Conservation (phyloP, 2,888 invertebrate genomes). For the Dicyrtoma fusca region DNA sequence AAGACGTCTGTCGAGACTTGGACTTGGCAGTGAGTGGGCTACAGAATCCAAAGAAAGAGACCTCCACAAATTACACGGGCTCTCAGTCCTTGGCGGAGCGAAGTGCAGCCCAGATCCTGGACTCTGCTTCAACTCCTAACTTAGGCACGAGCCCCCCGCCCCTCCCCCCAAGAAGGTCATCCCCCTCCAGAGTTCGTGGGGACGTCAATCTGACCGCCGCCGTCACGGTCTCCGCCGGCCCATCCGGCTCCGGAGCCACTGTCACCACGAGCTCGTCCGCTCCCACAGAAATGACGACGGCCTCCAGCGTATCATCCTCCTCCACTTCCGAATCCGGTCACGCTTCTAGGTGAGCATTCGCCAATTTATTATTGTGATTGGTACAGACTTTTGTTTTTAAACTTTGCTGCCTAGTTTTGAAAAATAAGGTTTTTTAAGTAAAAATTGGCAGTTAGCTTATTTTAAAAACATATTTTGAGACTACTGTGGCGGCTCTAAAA, state of each 20-base stretch:
- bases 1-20: slow-evolving; percentile 7
- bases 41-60: background rate
- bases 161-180: slow-evolving; percentile 65
- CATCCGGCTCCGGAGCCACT: background rate
- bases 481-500: too few species aligned
- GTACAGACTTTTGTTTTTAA: background rate
- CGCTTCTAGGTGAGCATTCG: background rate
- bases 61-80: too few species aligned
- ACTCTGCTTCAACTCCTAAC: background rate
- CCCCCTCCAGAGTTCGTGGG: slow-evolving; percentile 57
- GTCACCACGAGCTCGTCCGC: background rate
- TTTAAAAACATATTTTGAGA: too few species aligned
- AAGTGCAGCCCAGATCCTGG: too few species aligned
- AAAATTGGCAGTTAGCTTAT: too few species aligned
- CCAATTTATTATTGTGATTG: background rate
- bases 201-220: background rate
- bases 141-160: slow-evolving; percentile 60
- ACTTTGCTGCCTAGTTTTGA: background rate
- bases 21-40: slow-evolving; percentile 28
- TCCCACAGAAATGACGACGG: background rate
- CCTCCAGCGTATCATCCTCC: background rate
- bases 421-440: too few species aligned
- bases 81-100: too few species aligned
- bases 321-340: background rate
- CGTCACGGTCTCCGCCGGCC: background rate